Evolutionary conservation across 2,888 invertebrate genomes (phyloP).

Genomic region (Netelia inedita): DNA sequence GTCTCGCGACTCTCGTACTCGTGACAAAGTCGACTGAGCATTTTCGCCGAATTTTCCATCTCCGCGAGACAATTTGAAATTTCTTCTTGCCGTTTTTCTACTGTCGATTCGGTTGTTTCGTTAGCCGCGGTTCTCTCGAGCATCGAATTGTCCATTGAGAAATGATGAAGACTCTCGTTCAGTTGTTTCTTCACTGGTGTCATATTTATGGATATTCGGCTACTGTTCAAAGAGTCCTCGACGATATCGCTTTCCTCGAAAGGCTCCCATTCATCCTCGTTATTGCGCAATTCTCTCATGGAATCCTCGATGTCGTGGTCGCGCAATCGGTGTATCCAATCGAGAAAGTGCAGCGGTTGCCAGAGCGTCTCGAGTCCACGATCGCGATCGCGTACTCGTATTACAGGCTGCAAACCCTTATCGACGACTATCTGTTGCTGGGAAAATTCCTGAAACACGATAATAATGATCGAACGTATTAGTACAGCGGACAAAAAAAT

Average conservation of each 20-base stretch:
- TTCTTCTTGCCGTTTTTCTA: conserved; percentile 76
- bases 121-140: conserved; percentile 73
- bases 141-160: conserved; percentile 80
- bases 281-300: conserved; percentile 78
- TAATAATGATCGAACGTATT: not conserved
- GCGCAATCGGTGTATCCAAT: conserved; percentile 81
- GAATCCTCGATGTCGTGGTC: conserved; percentile 82
- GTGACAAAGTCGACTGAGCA: conserved; percentile 78
- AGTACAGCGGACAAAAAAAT: not conserved
- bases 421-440: conserved; percentile 81
- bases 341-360: conserved; percentile 80
- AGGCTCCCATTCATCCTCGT: conserved; percentile 78
- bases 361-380: conserved; percentile 79
- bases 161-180: conserved; percentile 83
- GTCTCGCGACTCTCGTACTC: conserved; percentile 74
- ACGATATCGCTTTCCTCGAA: conserved; percentile 78
- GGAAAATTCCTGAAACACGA: conserved; percentile 80
- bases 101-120: conserved; percentile 71
- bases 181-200: conserved; percentile 82
- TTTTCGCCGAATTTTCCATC: conserved; percentile 81
- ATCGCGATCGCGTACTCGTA: conserved; percentile 81
- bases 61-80: conserved; percentile 79
- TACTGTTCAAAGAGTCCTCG: conserved; percentile 78
- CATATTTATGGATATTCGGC: conserved; percentile 82
- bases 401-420: conserved; percentile 79